phyloP scores from a whole-genome alignment of 2,888 invertebrate species.

The Mactromeris polynyma region DNA sequence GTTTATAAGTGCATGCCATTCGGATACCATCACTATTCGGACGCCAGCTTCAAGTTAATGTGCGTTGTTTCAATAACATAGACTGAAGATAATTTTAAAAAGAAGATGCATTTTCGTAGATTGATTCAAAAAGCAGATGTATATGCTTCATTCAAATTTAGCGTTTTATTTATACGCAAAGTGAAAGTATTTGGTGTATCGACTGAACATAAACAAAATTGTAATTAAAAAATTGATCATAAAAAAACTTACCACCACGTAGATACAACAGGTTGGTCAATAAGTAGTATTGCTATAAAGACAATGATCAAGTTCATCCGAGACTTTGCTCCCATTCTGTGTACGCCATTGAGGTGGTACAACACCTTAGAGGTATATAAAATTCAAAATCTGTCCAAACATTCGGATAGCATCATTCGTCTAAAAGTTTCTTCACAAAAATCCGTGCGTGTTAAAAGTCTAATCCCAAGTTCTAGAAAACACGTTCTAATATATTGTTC shows the following conservation, averaged over 20 bases:
- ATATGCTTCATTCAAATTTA: too few species aligned
- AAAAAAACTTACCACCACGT: conserved; percentile 65
- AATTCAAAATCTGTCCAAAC: conserved; percentile 9
- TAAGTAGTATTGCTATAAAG: conserved; percentile 31
- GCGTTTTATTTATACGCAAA: too few species aligned
- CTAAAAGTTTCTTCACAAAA: neutral
- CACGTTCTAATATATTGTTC: neutral
- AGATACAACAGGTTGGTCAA: conserved; percentile 48
- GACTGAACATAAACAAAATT: too few species aligned
- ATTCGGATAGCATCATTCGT: neutral
- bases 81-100: too few species aligned
- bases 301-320: conserved; percentile 40
- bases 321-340: conserved; percentile 41
- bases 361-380: conserved; percentile 12
- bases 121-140: too few species aligned
- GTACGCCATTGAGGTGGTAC: conserved; percentile 37
- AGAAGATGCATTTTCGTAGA: too few species aligned
- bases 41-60: neutral
- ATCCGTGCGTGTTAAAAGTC: neutral
- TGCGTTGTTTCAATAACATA: too few species aligned
- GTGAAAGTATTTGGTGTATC: too few species aligned
- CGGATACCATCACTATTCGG: neutral
- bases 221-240: too few species aligned
- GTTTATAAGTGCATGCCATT: neutral
- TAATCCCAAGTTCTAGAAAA: neutral